Evolutionary conservation across 30 jellyfish, hydroid and myxozoan genomes (phyloP), one percentile per base, ranked within the genome.

Genomic region (Pelagia noctiluca): DNA sequence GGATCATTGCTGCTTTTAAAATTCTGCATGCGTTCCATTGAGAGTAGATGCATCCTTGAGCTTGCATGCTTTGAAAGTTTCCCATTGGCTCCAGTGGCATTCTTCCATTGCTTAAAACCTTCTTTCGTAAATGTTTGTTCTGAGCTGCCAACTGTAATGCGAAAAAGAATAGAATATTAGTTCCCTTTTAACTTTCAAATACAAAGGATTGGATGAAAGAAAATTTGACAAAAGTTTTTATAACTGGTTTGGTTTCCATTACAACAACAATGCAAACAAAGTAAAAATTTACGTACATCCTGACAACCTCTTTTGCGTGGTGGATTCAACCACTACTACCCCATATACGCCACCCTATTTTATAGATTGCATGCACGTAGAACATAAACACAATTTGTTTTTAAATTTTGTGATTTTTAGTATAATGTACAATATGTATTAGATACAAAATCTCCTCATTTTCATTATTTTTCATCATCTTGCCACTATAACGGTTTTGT

Each of bases 21-120:
- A 2, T 0, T 30, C 70, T 60, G 89, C 86, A 78, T 3, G 31
- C 84, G 86, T 29, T 37, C 84, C 89, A 78, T 78, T 78, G 89
- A 78, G 3, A 78, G 68, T 1, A 62, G 16, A 78, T 78, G 89
- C 89, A 78, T 78, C 38, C 89, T 34, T 54, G 82, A 26, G 3
- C 57, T 61, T 78, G 68, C 32, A 52, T 78, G 89, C 29, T 78
- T 78, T 8, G 69, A 54, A 32, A 78, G 84, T 37, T 54, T 61
- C 24, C 66, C 89, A 61, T 33, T 78, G 3, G 37, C 46, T 54
- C 82, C 89, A 1, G 70, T 26, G 19, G 82, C 67, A 62, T 61
- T 78, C 82, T 78, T 61, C 89, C 89, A 57, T 37, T 62, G 69
- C 5, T 29, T 21, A 62, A 78, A 78, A 1, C 84, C 89, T 2